Evolutionary conservation across 2,797 vertebrate species (phyloP).

Genomic region (Chelmon rostratus): DNA sequence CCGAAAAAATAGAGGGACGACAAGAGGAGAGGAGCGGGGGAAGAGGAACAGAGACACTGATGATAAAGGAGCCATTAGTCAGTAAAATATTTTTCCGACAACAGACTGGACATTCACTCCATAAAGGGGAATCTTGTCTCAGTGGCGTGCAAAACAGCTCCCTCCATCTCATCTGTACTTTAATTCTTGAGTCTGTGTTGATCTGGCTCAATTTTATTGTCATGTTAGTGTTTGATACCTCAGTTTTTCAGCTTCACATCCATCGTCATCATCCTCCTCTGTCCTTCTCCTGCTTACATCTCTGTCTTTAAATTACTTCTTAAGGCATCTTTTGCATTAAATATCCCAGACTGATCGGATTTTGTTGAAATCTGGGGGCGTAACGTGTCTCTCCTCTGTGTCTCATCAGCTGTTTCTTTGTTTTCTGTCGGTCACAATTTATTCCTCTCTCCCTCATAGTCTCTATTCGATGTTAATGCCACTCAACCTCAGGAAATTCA

Average conservation of each 20-base stretch:
- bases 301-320: background rate
- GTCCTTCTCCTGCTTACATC: background rate
- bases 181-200: background rate
- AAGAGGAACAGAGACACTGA: background rate
- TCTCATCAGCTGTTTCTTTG: constrained; percentile 33
- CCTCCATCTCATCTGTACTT: background rate
- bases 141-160: constrained; percentile 21
- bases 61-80: constrained; percentile 26
- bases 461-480: constrained; percentile 36
- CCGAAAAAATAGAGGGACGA: constrained; percentile 5
- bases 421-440: constrained; percentile 45
- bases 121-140: constrained; percentile 51
- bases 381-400: background rate
- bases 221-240: background rate
- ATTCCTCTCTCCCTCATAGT: constrained; percentile 7
- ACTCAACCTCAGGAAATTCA: constrained; percentile 56
- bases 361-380: constrained; percentile 2
- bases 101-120: constrained; percentile 33
- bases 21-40: background rate
- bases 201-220: constrained; percentile 1
- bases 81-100: constrained; percentile 25
- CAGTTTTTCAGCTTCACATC: background rate
- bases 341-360: constrained; percentile 7
- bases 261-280: background rate
- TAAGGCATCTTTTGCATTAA: constrained; percentile 13